Percentiles rank a stretch among this genome's conserved stretches.
These are phyloP conservation scores for Nomada hirtipes DNA, from an alignment of 2,888 invertebrate genomes.

Conservation along the genomic window DNA sequence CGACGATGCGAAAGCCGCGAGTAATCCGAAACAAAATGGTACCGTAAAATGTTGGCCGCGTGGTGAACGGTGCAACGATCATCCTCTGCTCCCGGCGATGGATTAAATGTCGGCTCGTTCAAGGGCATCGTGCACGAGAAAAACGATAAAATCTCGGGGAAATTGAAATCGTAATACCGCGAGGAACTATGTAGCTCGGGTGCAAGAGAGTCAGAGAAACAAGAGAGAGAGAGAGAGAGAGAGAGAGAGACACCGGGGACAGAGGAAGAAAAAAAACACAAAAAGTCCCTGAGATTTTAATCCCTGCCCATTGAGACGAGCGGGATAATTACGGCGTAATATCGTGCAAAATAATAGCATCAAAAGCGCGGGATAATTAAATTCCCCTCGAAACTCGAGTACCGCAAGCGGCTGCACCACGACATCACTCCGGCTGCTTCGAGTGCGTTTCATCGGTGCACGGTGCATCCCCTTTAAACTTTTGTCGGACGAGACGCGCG, in stretches of 20 bases:
- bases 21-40: slow-evolving; percentile 33
- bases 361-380: slow-evolving; percentile 76
- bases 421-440: slow-evolving; percentile 40
- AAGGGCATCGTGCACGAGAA: slow-evolving; percentile 49
- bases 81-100: slow-evolving; percentile 26
- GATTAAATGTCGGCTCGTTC: slow-evolving; percentile 48
- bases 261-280: background rate
- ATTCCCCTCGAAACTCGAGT: slow-evolving; percentile 66
- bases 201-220: background rate
- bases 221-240: background rate
- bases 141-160: slow-evolving; percentile 50
- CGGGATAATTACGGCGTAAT: slow-evolving; percentile 73
- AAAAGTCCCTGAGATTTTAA: slow-evolving; percentile 64
- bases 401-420: slow-evolving; percentile 37
- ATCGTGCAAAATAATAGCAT: slow-evolving; percentile 73
- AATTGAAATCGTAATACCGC: slow-evolving; percentile 59
- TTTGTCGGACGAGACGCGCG: slow-evolving; percentile 32
- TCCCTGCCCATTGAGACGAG: slow-evolving; percentile 64
- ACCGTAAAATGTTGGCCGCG: slow-evolving; percentile 5
- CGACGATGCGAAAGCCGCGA: background rate
- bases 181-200: slow-evolving; percentile 1
- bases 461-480: slow-evolving; percentile 60
- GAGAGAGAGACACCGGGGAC: background rate
- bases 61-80: slow-evolving; percentile 6
- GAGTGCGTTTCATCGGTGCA: slow-evolving; percentile 47